Evolutionary conservation across 2,113 vertebrate species (phyloP), one percentile per base, ranked within the genome.

Genomic region (Chionodraco myersi): DNA sequence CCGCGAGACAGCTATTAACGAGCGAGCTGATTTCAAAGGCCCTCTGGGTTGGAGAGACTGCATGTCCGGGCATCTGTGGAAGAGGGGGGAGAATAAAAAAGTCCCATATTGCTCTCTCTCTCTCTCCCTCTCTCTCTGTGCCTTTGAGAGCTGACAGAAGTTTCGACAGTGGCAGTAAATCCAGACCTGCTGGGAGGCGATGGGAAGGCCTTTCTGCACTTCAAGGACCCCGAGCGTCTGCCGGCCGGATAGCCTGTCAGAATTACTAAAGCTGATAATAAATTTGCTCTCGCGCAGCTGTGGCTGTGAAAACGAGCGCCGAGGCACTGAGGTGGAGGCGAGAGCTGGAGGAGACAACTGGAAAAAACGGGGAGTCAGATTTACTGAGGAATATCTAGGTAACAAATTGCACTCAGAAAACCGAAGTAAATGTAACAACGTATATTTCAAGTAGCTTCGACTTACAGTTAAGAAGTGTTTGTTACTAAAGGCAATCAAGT

Each of bases 101-200:
- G 56, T 71, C 70, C 82, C 84, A 82, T 78, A 79, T 65, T 89
- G 85, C 64, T 61, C 59, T 41, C 51, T 34, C 21, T 69, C 58
- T 56, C 71, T 57, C 51, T 34, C 78, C 0, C 71, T 26, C 68
- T 56, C 72, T 58, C 62, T 30, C 49, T 30, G 1, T 64, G 83
- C 82, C 87, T 91, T 93, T 93, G 80, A 92, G 85, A 86, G 34
- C 67, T 75, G 82, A 88, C 90, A 90, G 89, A 82, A 80, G 86
- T 86, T 92, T 92, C 91, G 90, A 95, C 91, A 93, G 91, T 72
- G 89, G 72, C 84, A 89, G 82, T 93, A 92, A 91, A 94, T 94
- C 92, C 91, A 92, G 80, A 91, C 65, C 77, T 91, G 69, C 84
- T 92, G n/a, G 7, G 67, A 79, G 83, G 13, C 72, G 69, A 81